Evolutionary conservation across 2,888 invertebrate genomes (phyloP).

Genomic region (Leptopilina drosophilae): DNA sequence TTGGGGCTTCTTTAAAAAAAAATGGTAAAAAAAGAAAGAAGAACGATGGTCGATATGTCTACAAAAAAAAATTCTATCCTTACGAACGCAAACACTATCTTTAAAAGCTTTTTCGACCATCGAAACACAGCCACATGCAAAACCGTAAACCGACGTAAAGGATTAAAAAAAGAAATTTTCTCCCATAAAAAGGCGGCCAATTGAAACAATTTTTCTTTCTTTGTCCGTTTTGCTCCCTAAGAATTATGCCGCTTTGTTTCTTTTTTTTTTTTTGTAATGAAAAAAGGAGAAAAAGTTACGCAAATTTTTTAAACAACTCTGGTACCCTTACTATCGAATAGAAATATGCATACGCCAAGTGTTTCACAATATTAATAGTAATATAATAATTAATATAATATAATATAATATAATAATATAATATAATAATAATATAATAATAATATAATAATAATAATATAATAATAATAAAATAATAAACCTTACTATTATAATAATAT

Average conservation of each 20-base stretch:
- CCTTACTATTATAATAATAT: constrained; percentile 65
- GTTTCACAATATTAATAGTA: constrained; percentile 74
- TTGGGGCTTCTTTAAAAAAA: not conserved
- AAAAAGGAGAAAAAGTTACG: not conserved
- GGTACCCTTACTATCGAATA: constrained; percentile 74
- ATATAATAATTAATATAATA: constrained; percentile 68
- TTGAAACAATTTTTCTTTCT: not conserved
- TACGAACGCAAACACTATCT: constrained; percentile 14
- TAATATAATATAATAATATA: constrained; percentile 60
- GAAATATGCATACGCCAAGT: constrained; percentile 74
- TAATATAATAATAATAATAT: constrained; percentile 55
- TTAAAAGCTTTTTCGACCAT: constrained; percentile 17
- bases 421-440: constrained; percentile 68
- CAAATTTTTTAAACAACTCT: constrained; percentile 42
- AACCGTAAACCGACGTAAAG: constrained; percentile 34
- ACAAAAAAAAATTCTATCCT: constrained; percentile 11
- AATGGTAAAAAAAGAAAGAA: not conserved
- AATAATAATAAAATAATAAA: constrained; percentile 59
- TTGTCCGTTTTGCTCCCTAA: constrained; percentile 37
- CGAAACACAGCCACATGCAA: constrained; percentile 37
- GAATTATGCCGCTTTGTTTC: constrained; percentile 11
- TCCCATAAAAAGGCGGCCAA: constrained; percentile 16
- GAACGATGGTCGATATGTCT: constrained; percentile 18
- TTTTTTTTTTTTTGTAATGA: too few species aligned
- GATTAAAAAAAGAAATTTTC: too few species aligned